Evolutionary conservation across 37 sponge, comb jelly and placozoan genomes (phyloP).

Genomic region (Haliclona indistincta): DNA sequence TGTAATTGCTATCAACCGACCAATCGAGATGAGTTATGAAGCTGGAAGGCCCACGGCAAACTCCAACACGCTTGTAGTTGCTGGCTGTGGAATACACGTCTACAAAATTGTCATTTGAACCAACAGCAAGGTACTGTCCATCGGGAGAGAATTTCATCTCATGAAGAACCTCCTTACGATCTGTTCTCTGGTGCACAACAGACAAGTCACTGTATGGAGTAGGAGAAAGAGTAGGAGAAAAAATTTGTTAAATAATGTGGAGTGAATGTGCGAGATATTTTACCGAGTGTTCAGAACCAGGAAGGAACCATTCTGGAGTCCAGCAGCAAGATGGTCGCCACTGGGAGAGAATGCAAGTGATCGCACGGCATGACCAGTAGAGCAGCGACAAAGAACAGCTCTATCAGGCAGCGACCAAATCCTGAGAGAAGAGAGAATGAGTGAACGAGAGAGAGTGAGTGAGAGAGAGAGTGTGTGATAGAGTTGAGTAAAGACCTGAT

Average conservation of each 20-base stretch:
- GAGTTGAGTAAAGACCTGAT: no score
- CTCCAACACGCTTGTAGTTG: slow-evolving; percentile 67
- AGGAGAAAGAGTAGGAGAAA: not conserved
- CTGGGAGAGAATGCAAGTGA: slow-evolving; percentile 87
- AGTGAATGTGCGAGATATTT: slow-evolving; percentile 4
- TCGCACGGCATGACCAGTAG: slow-evolving; percentile 70
- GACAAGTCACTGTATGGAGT: slow-evolving; percentile 56
- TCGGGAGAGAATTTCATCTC: slow-evolving; percentile 96
- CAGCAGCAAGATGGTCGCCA: slow-evolving; percentile 84
- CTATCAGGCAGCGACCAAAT: slow-evolving; percentile 64
- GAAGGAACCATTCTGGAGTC: slow-evolving; percentile 84
- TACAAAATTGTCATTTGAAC: slow-evolving; percentile 95
- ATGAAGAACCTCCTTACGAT: slow-evolving; percentile 90
- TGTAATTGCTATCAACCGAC: slow-evolving; percentile 80
- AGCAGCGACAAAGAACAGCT: slow-evolving; percentile 20
- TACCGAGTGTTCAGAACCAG: slow-evolving; percentile 66
- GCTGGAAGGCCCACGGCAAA: slow-evolving; percentile 84
- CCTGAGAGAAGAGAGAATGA: slow-evolving; percentile 9
- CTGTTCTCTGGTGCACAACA: slow-evolving; percentile 53
- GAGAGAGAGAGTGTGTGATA: no score
- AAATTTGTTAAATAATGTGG: not conserved
- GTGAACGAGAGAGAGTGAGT: not conserved
- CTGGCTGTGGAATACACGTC: slow-evolving; percentile 80
- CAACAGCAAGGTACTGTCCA: slow-evolving; percentile 90
- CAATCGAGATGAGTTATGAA: slow-evolving; percentile 98